Evolutionary conservation across 2,888 invertebrate genomes (phyloP).

Genomic region (Sisyra terminalis): DNA sequence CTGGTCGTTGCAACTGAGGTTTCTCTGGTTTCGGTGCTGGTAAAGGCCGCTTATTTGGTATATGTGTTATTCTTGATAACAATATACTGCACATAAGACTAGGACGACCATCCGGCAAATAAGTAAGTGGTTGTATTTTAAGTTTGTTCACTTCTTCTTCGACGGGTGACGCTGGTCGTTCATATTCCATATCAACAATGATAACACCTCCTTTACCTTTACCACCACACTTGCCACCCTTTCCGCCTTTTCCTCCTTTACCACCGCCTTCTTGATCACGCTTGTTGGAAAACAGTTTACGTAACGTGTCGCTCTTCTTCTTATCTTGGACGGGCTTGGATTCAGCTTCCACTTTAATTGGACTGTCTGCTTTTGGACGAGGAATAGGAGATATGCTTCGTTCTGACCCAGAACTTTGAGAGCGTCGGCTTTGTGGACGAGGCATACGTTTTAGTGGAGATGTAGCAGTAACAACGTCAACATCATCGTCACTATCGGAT

Average conservation of each 20-base stretch:
- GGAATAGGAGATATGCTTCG: slow-evolving; percentile 5
- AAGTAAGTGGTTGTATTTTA: slow-evolving; percentile 17
- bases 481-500: slow-evolving; percentile 26
- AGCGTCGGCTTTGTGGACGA: slow-evolving; percentile 12
- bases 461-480: slow-evolving; percentile 21
- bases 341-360: slow-evolving; percentile 25
- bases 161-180: slow-evolving; percentile 26
- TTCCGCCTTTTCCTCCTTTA: slow-evolving; percentile 42
- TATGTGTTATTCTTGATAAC: slow-evolving; percentile 13
- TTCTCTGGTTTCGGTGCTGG: too few relatives aligned
- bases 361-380: slow-evolving; percentile 15
- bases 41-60: slow-evolving; percentile 11
- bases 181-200: slow-evolving; percentile 43
- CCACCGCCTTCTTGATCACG: slow-evolving; percentile 50
- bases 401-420: slow-evolving; percentile 18
- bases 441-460: slow-evolving; percentile 11
- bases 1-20: too few relatives aligned
- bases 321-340: slow-evolving; percentile 44
- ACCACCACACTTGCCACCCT: slow-evolving; percentile 11
- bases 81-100: slow-evolving; percentile 15
- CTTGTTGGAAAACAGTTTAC: slow-evolving; percentile 41
- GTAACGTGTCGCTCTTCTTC: slow-evolving; percentile 50
- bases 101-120: slow-evolving; percentile 19
- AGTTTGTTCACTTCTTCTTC: slow-evolving; percentile 23
- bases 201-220: slow-evolving; percentile 54